A percentile compares a stretch with the other conserved stretches of the same genome.
Conservation (phyloP, 37 sponge, comb jelly and placozoan species). For the Aplysina aerophoba region DNA sequence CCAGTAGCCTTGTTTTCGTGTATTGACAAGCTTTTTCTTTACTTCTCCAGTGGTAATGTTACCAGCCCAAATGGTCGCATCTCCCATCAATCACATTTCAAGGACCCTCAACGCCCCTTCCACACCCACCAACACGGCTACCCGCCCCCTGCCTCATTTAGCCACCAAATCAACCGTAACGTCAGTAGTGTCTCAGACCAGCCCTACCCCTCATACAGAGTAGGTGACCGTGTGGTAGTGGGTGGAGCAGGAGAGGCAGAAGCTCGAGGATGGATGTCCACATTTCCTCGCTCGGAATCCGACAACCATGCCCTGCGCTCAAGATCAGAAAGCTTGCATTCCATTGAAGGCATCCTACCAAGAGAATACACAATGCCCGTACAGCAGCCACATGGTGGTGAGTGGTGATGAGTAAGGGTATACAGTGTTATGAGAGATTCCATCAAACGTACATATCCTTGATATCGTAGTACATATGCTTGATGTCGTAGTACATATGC, state of each 20-base stretch:
- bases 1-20: background rate
- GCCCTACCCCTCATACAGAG: background rate
- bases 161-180: constrained; percentile 4
- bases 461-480: too few relatives aligned
- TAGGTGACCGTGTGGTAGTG: background rate
- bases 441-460: too few relatives aligned
- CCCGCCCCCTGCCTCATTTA: background rate
- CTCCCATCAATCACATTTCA: background rate
- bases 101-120: background rate
- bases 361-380: constrained; percentile 3
- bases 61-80: background rate
- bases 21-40: background rate
- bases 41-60: background rate
- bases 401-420: too few relatives aligned
- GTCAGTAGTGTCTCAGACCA: background rate
- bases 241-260: too few relatives aligned
- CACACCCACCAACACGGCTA: background rate
- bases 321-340: background rate
- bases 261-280: constrained; percentile 1
- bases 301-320: background rate
- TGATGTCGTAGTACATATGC: too few relatives aligned
- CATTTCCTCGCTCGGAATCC: background rate
- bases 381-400: background rate
- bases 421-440: too few relatives aligned
- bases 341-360: background rate